Conservation (phyloP, 1,140 invertebrate species). For the Neodiprion lecontei region DNA sequence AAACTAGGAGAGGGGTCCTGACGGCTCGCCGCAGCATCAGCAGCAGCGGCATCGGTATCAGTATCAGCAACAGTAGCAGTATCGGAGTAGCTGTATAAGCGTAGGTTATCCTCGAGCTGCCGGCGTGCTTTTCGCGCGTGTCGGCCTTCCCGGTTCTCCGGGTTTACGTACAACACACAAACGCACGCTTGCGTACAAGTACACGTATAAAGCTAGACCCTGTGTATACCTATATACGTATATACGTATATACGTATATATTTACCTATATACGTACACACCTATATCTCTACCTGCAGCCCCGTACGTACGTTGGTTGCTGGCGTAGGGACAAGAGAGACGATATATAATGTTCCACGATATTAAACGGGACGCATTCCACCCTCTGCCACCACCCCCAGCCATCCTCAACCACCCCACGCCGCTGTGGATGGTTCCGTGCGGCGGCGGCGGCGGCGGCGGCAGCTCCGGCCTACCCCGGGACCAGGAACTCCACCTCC, state of each 20-base stretch:
- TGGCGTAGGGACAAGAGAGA: constrained; percentile 52
- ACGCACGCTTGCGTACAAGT: constrained; percentile 12
- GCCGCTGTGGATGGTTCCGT: constrained; percentile 54
- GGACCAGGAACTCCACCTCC: constrained; percentile 12
- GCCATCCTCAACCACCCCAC: constrained; percentile 44
- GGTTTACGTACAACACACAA: constrained; percentile 10
- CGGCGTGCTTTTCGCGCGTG: constrained; percentile 14
- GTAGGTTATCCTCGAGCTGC: constrained; percentile 11
- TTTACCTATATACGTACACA: neutral
- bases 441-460: constrained; percentile 19
- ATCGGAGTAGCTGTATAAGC: neutral
- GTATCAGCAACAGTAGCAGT: too few species aligned
- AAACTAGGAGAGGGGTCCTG: neutral
- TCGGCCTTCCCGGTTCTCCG: constrained; percentile 18
- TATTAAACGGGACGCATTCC: constrained; percentile 64
- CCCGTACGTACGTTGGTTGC: constrained; percentile 11
- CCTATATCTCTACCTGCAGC: constrained; percentile 7
- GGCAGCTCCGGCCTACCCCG: constrained; percentile 19
- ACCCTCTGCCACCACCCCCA: constrained; percentile 32
- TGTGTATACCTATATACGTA: neutral
- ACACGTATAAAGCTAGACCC: neutral
- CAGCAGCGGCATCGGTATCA: too few species aligned
- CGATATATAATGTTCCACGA: constrained; percentile 64
- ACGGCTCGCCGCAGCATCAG: neutral
- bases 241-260: neutral